phyloP scores from a whole-genome alignment of 2,113 vertebrate genomes.

The Syngnathus floridae region DNA sequence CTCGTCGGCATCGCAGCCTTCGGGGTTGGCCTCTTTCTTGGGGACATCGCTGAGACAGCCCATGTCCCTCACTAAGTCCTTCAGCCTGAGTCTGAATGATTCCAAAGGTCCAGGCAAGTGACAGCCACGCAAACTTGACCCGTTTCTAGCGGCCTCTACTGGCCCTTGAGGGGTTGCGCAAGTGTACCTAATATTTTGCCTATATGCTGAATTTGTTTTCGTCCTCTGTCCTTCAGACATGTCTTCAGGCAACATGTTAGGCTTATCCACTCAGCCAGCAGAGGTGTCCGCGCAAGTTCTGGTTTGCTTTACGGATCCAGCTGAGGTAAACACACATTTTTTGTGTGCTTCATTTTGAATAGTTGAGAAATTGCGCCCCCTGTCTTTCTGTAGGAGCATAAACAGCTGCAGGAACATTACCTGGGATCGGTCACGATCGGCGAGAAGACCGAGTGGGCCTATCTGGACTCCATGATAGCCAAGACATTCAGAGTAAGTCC shows the following conservation, averaged over 20 bases:
- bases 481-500: slow-evolving; percentile 81
- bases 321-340: slow-evolving; percentile 74
- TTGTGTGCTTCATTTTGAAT: neutral
- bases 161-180: too few species aligned
- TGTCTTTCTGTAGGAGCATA: slow-evolving; percentile 71
- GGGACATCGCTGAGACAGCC: slow-evolving; percentile 79
- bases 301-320: slow-evolving; percentile 77
- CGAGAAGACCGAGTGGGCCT: slow-evolving; percentile 82
- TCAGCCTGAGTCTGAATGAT: slow-evolving; percentile 76
- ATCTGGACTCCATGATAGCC: slow-evolving; percentile 82
- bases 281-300: slow-evolving; percentile 77
- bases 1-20: slow-evolving; percentile 71
- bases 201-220: too few species aligned
- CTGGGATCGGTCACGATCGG: slow-evolving; percentile 79
- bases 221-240: slow-evolving; percentile 72
- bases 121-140: neutral
- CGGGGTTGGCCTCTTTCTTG: slow-evolving; percentile 69
- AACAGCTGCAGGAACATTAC: slow-evolving; percentile 87
- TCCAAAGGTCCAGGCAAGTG: slow-evolving; percentile 75
- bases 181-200: neutral
- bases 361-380: neutral
- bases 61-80: slow-evolving; percentile 81
- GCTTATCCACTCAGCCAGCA: slow-evolving; percentile 70
- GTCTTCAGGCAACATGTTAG: slow-evolving; percentile 77
- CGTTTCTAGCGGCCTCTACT: neutral